Evolutionary conservation across 2,113 vertebrate species (phyloP), one percentile per base, ranked within the genome.

Genomic region (Bos taurus): DNA sequence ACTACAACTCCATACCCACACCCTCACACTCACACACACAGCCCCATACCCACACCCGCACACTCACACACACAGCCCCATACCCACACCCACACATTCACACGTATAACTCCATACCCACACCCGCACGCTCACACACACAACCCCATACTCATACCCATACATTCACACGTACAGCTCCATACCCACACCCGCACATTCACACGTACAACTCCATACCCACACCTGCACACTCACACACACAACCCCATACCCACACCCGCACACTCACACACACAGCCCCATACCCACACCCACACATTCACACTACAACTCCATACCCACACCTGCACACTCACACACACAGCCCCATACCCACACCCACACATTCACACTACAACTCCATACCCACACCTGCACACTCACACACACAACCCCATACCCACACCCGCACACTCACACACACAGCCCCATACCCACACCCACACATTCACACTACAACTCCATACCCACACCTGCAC

Each of bases 31-130:
- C 52, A 54, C 52, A 6, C 52, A 17, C 16, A 57, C 9, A 5
- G 0, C 9, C 21, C 21, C 56, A 57, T 9, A 23, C 3, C 3
- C 57, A 59, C 4, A 59, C 25, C 25, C 4, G 1, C 16, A 54
- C 16, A 54, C 5, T 54, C 52, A 54, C 16, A 52, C 71, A 14
- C 12, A 8, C 23, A 13, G 3, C 71, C 10, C 33, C 48, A 6
- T 1, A 6, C 11, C 25, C 30, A 43, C 28, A 36, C 16, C 25
- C 12, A 5, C 40, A 12, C 71, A 3, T 13, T 5, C 3, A 28
- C n/a, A n/a, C 2, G 7, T 5, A 74, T 1, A 23, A 17, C 33
- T 9, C n/a, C 17, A 46, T 11, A 36, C 3, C 14, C 60, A 16
- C 15, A 26, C 9, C 46, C 78, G 3, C 2, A 19, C 28, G 5